Base-by-base conservation (phyloP, 2,888 invertebrate genomes). In the Nymphalis urticae region DNA sequence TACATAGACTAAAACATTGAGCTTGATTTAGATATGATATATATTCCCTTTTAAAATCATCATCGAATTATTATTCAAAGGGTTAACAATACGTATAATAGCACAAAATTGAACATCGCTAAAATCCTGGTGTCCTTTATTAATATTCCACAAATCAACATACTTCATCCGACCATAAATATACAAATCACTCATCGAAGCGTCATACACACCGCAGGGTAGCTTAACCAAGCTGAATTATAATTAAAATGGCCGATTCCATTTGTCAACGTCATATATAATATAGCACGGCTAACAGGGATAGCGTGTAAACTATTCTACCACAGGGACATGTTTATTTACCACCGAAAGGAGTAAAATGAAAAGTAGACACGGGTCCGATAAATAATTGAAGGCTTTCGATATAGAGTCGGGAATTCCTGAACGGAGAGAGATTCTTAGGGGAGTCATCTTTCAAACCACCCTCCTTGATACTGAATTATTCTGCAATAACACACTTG, bases 401-500 rank as follows among this genome's bases (percentile, higher is more conserved):
- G 89, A 91, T 90, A 88, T 87, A 90, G 89, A 86, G 83, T n/a
- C 83, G 87, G 91, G 87, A 88, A 85, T 89, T 85, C 82, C 88
- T 87, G 88, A 87, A 85, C 85, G 82, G 77, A 82, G 79, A 74
- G 75, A 72, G 79, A 83, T 85, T 87, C 91, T 88, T 85, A 80
- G 85, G 92, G 92, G 92, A 91, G 87, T 86, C 85, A 92, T 92
- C 87, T 83, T 83, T 92, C 90, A 91, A 77, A 82, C 85, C 85
- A 90, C 91, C 91, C 87, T 86, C 84, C 76, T 71, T 80, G 80
- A 89, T 89, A 86, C 89, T 92, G 92, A 92, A 92, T 92, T 92
- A 92, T 92, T 92, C 89, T 79, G 88, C 90, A 90, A 92, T 92
- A 92, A 92, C 91, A 91, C 89, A 91, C 91, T 90, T 90, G 92